Evolutionary conservation across 2,113 vertebrate genomes (phyloP).

Genomic region (Vulpes vulpes): DNA sequence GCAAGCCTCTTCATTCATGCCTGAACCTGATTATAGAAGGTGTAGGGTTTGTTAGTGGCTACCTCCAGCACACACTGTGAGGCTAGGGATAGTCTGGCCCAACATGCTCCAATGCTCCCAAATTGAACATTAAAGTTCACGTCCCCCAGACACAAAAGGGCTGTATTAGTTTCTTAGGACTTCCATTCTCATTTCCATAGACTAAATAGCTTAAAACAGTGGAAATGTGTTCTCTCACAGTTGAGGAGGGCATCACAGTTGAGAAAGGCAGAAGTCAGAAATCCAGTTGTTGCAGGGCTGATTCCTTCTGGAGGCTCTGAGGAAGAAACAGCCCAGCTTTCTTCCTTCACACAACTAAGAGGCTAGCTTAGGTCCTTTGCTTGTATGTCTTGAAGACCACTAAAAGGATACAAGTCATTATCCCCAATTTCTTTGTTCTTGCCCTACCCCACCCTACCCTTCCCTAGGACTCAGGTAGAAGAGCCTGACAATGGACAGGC

Average conservation of each 20-base stretch:
- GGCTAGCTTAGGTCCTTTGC: not conserved
- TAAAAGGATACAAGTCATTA: not conserved
- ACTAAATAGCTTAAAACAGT: not conserved
- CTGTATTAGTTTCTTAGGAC: not conserved
- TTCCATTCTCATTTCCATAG: not conserved
- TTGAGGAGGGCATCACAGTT: not conserved
- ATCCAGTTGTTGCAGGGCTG: not conserved
- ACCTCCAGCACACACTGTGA: not conserved
- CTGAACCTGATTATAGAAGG: not conserved
- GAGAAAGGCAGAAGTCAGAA: not conserved
- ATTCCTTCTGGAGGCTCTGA: not conserved
- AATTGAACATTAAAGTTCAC: not conserved
- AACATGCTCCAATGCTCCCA: not conserved
- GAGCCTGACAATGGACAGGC: not conserved
- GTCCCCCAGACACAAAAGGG: not conserved
- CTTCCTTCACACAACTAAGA: not conserved
- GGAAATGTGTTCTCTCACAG: not conserved
- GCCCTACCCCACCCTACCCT: rapidly evolving
- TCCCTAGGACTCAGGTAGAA: not conserved
- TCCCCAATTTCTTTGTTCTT: not conserved
- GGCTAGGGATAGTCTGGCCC: not conserved
- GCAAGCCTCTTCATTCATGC: not conserved
- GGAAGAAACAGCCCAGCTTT: not conserved
- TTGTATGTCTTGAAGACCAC: not conserved
- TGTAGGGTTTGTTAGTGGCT: not conserved